Evolutionary conservation across 2,113 vertebrate genomes (phyloP).

Genomic region (Synodontis membranacea): DNA sequence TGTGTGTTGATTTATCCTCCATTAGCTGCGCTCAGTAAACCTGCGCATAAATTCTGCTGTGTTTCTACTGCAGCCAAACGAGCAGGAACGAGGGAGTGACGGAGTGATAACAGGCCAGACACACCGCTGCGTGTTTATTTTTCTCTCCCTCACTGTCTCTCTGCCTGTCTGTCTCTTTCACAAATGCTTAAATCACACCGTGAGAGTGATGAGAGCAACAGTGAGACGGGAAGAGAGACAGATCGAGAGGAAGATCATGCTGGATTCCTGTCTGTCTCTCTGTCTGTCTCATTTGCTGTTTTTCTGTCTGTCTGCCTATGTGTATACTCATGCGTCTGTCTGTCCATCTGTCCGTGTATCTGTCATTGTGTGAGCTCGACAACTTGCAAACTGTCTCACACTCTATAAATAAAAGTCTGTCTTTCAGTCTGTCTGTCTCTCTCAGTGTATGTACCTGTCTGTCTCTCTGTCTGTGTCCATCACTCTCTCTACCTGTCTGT

Average conservation of each 20-base stretch:
- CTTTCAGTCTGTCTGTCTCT: background rate
- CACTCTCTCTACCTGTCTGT: background rate
- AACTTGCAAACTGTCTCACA: background rate
- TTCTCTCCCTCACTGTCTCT: slow-evolving; percentile 15
- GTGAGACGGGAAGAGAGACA: background rate
- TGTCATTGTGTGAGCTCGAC: background rate
- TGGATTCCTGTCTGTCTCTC: background rate
- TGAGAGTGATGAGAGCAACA: background rate
- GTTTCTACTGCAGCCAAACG: slow-evolving; percentile 21
- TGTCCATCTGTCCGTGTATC: background rate
- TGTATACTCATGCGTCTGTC: background rate
- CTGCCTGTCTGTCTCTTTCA: background rate
- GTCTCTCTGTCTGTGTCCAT: background rate
- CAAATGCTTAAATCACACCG: background rate
- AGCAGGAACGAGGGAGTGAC: slow-evolving; percentile 13
- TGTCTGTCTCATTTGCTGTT: background rate
- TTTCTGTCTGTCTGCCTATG: background rate
- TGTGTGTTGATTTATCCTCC: slow-evolving; percentile 44
- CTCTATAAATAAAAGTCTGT: background rate
- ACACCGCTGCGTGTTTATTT: slow-evolving; percentile 38
- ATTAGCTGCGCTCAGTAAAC: slow-evolving; percentile 45
- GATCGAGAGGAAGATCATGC: background rate
- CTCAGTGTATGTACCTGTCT: background rate
- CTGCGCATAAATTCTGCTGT: slow-evolving; percentile 38
- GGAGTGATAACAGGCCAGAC: slow-evolving; percentile 33